A percentile compares a stretch with the other conserved stretches of the same genome.
Conservation (phyloP, 92 coral and sea anemone species). For the Porites lobata region DNA sequence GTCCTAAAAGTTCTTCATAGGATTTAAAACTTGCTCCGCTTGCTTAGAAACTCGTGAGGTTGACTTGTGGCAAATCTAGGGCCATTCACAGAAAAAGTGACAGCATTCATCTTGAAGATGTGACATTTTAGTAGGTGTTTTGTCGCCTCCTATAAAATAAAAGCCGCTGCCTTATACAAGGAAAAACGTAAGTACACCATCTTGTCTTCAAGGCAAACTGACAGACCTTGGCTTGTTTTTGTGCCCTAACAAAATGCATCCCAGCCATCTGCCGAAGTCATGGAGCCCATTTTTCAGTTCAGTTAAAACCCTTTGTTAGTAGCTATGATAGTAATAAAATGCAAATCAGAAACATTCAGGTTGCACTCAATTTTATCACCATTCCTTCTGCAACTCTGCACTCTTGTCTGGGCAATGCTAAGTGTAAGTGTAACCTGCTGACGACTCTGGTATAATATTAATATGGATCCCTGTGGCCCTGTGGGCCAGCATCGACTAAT, state of each 20-base stretch:
- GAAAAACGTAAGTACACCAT: neutral
- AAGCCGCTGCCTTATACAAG: neutral
- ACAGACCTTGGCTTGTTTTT: neutral
- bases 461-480: neutral
- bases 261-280: no score
- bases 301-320: no score
- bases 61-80: no score
- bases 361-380: neutral
- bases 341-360: neutral
- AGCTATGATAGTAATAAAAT: no score
- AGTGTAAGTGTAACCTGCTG: neutral
- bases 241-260: no score
- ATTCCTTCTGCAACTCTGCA: neutral
- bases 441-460: no score
- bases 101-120: neutral
- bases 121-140: no score
- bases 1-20: no score
- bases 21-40: no score
- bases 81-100: neutral
- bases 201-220: neutral
- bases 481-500: no score
- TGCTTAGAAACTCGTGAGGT: no score
- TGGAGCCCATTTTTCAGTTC: no score
- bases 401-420: neutral
- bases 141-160: neutral